Base-by-base conservation (phyloP, 2,888 invertebrate genomes). In the Hipparchia semele region DNA sequence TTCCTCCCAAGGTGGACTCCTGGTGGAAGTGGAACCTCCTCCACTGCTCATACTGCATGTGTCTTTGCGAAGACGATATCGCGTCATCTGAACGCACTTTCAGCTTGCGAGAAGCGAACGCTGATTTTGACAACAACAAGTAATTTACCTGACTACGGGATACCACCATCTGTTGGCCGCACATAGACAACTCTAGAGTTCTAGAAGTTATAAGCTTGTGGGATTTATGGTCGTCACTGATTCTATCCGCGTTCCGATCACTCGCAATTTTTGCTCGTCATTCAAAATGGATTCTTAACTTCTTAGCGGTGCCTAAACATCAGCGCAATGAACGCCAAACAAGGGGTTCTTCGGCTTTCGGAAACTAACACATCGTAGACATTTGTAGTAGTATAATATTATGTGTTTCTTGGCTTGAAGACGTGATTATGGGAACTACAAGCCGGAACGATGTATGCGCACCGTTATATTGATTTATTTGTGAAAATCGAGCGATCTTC, bases 31-130 rank as follows among this genome's bases (percentile, higher is more conserved):
- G 96, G 95, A 85, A 97, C 10, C 96, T 97, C 84, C 96, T 96
- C 95, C 96, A 96, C 87, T 98, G 98, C 90, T 97, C 97, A 76
- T 98, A 98, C 90, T 98, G 98, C 88, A 95, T 98, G 88, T 98
- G 98, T 84, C 93, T 97, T 75, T 98, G 98, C 88, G 98, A 98
- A 84, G 98, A 98, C 82, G 90, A 94, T 77, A 95, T 95, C 72
- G 82, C 91, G 13, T 93, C 92, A 77, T 96, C 97, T 0, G 97
- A 98, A 83, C 95, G 98, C 80, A 97, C 96, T 91, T 96, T 98
- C 90, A 98, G 97, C 88, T 94, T 98, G 82, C 94, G 95, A 74
- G 95, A 96, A 80, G 90, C 92, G 13, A 81, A 94, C 39, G 90
- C 96, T 9, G 94, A 96, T 83, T 82, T 94, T 72, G 84, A 89